Evolutionary conservation across 2,888 invertebrate species (phyloP).

Genomic region (Trisateles emortualis): DNA sequence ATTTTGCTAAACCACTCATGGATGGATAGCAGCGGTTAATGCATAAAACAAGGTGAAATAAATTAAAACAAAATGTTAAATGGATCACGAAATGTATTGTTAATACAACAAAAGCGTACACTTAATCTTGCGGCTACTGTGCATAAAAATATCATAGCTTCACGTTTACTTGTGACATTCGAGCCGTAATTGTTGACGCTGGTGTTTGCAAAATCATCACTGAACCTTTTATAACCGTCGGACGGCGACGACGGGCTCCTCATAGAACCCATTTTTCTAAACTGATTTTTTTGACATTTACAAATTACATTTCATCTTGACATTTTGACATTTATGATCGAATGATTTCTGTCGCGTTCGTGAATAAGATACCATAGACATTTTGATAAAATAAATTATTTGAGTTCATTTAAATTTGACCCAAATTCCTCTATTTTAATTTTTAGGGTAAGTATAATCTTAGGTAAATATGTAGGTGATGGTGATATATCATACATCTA

Average conservation of each 20-base stretch:
- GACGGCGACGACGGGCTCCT: constrained; percentile 87
- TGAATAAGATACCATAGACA: constrained; percentile 42
- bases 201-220: constrained; percentile 87
- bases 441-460: no score
- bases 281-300: constrained; percentile 59
- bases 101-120: constrained; percentile 80
- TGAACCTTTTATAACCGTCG: constrained; percentile 89
- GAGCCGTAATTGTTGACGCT: constrained; percentile 88
- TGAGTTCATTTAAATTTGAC: no score
- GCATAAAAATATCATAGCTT: constrained; percentile 77
- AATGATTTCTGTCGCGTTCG: constrained; percentile 20
- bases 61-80: constrained; percentile 81
- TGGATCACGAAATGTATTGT: constrained; percentile 80
- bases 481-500: no score
- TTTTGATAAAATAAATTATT: no score
- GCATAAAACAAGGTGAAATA: constrained; percentile 60
- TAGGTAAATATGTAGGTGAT: no score
- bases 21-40: constrained; percentile 51
- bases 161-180: constrained; percentile 87
- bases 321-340: constrained; percentile 29
- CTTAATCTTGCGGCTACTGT: constrained; percentile 77
- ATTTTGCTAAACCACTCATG: constrained; percentile 49
- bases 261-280: constrained; percentile 84
- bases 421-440: no score
- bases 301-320: no score